Evolutionary conservation across 2,797 vertebrate species (phyloP).

Genomic region (Clamator glandarius): DNA sequence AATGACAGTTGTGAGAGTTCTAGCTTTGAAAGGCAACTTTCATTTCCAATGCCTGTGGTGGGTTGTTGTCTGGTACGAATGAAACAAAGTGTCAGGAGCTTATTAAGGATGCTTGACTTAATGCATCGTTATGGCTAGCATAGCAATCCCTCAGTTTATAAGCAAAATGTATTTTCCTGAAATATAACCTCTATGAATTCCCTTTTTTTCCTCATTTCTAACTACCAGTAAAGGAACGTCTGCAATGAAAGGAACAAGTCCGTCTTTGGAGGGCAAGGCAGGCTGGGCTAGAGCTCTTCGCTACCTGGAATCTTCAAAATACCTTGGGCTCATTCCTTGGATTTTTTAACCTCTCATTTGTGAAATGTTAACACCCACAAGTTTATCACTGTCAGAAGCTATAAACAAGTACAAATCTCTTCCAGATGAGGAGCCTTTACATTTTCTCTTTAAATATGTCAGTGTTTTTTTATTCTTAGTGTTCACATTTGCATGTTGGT

Average conservation of each 20-base stretch:
- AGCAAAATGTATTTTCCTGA: background rate
- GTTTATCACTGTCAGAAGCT: conserved; percentile 5
- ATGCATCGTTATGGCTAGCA: background rate
- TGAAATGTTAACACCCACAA: background rate
- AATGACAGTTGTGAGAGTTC: background rate
- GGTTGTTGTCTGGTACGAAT: background rate
- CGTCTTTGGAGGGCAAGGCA: background rate
- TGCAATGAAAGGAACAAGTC: background rate
- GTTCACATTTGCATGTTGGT: conserved; percentile 34
- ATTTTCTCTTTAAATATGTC: background rate
- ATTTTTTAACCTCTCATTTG: background rate
- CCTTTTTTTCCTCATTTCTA: background rate
- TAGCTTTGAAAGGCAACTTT: background rate
- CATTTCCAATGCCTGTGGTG: background rate
- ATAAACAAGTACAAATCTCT: background rate
- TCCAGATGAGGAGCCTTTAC: background rate
- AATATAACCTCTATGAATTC: background rate
- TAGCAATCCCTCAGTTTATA: background rate
- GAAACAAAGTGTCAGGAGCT: background rate
- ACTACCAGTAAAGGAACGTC: background rate
- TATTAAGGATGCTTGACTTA: background rate
- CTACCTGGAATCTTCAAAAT: background rate
- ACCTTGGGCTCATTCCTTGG: background rate
- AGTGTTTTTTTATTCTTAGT: background rate
- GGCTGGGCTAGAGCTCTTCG: background rate